These are phyloP conservation scores for Chydorus sphaericus DNA, from an alignment of 2,888 invertebrate genomes.

Conservation along the genomic window DNA sequence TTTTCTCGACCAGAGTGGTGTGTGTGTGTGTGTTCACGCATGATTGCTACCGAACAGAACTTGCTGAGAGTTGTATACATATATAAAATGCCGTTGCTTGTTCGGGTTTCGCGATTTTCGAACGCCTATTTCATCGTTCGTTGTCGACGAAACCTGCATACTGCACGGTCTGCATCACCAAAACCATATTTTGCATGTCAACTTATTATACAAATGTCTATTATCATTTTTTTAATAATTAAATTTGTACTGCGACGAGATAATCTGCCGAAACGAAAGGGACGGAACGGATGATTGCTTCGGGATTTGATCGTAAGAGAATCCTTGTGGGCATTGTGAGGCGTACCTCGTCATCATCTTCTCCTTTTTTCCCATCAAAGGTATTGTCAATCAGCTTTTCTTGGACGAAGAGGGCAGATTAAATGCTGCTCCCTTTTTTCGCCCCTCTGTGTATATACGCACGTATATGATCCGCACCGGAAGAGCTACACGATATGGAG, in stretches of 20 bases:
- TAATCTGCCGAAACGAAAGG: too few relatives aligned
- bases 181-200: too few relatives aligned
- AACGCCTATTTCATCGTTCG: constrained; percentile 12
- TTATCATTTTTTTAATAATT: too few relatives aligned
- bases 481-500: too few relatives aligned
- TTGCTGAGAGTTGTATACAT: not conserved
- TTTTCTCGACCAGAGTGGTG: not conserved
- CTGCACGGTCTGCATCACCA: constrained; percentile 13
- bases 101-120: constrained; percentile 16
- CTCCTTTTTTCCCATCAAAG: not conserved
- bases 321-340: not conserved
- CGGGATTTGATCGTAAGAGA: not conserved
- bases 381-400: not conserved
- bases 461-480: too few relatives aligned
- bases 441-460: not conserved
- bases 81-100: constrained; percentile 9
- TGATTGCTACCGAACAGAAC: too few relatives aligned
- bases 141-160: constrained; percentile 16
- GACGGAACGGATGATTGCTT: not conserved
- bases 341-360: not conserved
- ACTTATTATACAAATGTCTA: too few relatives aligned
- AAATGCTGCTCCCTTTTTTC: not conserved
- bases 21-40: too few relatives aligned
- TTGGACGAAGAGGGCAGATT: not conserved
- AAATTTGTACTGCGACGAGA: too few relatives aligned